Percentiles rank a stretch among this genome's conserved stretches.
These are phyloP conservation scores for Abrostola triplasia DNA, from an alignment of 2,888 invertebrate genomes.

Conservation along the genomic window DNA sequence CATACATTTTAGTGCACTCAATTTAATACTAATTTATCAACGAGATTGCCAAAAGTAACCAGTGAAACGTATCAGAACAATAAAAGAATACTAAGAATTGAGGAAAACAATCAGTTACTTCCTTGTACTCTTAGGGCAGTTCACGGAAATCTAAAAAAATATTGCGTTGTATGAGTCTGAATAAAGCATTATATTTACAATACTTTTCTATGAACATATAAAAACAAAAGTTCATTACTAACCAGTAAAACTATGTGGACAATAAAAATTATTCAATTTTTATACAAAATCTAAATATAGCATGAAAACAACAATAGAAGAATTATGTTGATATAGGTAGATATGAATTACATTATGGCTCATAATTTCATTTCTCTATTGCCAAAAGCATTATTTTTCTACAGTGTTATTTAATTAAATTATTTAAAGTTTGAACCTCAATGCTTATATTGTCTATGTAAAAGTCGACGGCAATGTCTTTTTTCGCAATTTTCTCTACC, in stretches of 20 bases:
- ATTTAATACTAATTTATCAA: not conserved
- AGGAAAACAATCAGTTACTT: constrained; percentile 61
- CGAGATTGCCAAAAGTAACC: not conserved
- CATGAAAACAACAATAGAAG: too few species aligned
- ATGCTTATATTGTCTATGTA: constrained; percentile 16
- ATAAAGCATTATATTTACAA: not conserved
- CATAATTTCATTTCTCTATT: constrained; percentile 21
- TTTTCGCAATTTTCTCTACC: constrained; percentile 25
- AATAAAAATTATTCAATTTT: too few species aligned
- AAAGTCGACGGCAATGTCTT: constrained; percentile 5
- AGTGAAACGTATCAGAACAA: constrained; percentile 49
- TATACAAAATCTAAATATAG: too few species aligned
- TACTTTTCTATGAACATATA: not conserved
- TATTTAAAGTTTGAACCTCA: constrained; percentile 11
- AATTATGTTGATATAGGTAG: too few species aligned
- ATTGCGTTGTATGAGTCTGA: constrained; percentile 12
- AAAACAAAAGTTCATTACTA: too few species aligned
- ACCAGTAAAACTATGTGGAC: too few species aligned
- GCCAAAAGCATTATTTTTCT: not conserved
- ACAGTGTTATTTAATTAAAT: constrained; percentile 16
- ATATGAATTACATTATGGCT: constrained; percentile 13
- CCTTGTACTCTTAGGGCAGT: constrained; percentile 55
- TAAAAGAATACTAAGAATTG: constrained; percentile 56
- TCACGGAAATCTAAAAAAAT: constrained; percentile 55
- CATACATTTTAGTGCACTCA: not conserved